These are phyloP conservation scores for Melospiza melodia DNA, from an alignment of 2,113 vertebrate genomes.

Conservation along the genomic window DNA sequence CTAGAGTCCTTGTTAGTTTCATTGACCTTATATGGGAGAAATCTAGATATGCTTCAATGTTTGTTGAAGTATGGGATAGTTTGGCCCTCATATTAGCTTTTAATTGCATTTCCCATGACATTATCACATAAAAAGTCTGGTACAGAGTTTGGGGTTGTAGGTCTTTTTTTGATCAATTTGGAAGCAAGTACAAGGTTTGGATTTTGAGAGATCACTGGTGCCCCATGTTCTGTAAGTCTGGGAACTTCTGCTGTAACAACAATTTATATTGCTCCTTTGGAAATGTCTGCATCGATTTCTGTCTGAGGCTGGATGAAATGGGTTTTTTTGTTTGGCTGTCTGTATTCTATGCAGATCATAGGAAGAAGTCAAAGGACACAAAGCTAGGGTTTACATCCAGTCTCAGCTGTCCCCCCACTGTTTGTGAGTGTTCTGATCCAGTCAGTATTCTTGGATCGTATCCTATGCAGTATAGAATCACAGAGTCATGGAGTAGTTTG, in stretches of 20 bases:
- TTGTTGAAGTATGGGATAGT: background rate
- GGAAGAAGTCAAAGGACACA: background rate
- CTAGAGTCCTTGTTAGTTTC: background rate
- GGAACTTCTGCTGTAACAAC: background rate
- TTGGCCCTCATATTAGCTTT: background rate
- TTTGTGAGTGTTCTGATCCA: background rate
- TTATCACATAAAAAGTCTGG: background rate
- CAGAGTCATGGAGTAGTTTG: background rate
- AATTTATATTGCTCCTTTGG: conserved; percentile 11
- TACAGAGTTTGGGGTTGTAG: background rate
- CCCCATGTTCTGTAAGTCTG: background rate
- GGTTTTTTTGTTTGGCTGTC: background rate
- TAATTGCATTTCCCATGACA: background rate
- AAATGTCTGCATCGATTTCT: conserved; percentile 20
- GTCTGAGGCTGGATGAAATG: background rate
- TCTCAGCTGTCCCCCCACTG: background rate
- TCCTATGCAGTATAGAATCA: background rate
- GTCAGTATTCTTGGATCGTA: rapidly evolving
- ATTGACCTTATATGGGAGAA: background rate
- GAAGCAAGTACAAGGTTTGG: background rate
- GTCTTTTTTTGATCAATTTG: background rate
- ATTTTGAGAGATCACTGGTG: background rate
- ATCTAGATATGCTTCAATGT: background rate
- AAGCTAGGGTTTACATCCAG: background rate
- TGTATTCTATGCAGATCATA: background rate